Evolutionary conservation across 2,797 vertebrate species (phyloP).

Genomic region (Thalassophryne amazonica): DNA sequence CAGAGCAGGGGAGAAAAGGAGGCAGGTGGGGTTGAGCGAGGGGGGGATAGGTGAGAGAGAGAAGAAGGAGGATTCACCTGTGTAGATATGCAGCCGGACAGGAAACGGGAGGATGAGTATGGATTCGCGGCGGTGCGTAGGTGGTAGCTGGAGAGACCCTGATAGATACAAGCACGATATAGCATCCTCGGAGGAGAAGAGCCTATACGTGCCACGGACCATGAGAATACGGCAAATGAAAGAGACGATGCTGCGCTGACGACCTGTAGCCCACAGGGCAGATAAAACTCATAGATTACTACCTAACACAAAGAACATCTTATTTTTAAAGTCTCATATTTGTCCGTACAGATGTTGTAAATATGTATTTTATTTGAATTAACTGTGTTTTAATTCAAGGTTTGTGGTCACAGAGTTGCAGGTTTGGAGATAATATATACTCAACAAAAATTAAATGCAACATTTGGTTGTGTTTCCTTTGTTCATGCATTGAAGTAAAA

Average conservation of each 20-base stretch:
- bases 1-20: constrained; percentile 48
- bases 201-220: constrained; percentile 42
- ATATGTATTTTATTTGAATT: constrained; percentile 17
- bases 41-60: constrained; percentile 18
- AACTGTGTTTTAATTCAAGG: background rate
- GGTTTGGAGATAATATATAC: too few relatives aligned
- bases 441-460: too few relatives aligned
- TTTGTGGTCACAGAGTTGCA: too few relatives aligned
- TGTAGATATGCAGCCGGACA: constrained; percentile 40
- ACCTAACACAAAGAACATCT: constrained; percentile 52
- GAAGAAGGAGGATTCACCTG: constrained; percentile 65
- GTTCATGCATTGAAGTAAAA: too few relatives aligned
- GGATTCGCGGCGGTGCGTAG: constrained; percentile 56
- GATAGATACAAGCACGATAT: constrained; percentile 35
- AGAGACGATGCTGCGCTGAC: constrained; percentile 60
- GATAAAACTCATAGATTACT: constrained; percentile 58
- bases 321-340: constrained; percentile 26
- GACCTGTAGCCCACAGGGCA: constrained; percentile 56
- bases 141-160: constrained; percentile 41
- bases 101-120: constrained; percentile 34
- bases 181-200: constrained; percentile 36
- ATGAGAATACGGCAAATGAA: constrained; percentile 53
- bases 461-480: too few relatives aligned
- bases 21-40: constrained; percentile 44
- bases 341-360: constrained; percentile 6